Conservation (phyloP, 2,797 vertebrate species). For the Pseudocheirus occidentalis region DNA sequence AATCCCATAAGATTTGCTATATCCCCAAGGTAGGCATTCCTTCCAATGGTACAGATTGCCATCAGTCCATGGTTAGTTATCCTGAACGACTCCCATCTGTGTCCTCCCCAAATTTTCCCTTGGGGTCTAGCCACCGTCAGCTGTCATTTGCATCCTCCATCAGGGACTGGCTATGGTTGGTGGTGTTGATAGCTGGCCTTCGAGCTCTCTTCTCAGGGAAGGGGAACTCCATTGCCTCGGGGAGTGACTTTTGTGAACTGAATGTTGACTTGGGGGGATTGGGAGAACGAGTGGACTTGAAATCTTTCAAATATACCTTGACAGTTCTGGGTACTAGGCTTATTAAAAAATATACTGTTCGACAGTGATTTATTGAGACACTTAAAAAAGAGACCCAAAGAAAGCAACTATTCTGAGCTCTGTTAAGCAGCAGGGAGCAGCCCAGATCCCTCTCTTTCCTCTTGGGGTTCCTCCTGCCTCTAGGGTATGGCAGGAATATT, state of each 20-base stretch:
- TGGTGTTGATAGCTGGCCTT: slow-evolving; percentile 24
- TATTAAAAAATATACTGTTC: slow-evolving; percentile 40
- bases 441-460: slow-evolving; percentile 54
- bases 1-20: background rate
- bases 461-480: slow-evolving; percentile 54
- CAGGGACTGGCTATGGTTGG: background rate
- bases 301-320: slow-evolving; percentile 7
- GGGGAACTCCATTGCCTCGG: background rate
- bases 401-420: slow-evolving; percentile 34
- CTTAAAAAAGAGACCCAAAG: slow-evolving; percentile 46
- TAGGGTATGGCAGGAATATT: slow-evolving; percentile 50
- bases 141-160: background rate
- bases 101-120: background rate
- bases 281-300: background rate
- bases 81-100: background rate
- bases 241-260: background rate
- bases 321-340: background rate
- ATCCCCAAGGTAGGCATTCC: background rate
- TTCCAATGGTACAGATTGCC: background rate
- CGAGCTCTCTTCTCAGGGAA: background rate
- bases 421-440: slow-evolving; percentile 2
- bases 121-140: background rate
- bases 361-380: slow-evolving; percentile 38
- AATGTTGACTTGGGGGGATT: background rate
- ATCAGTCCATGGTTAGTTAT: background rate